Conservation (phyloP, 2,797 vertebrate genomes). For the Acrossocheilus fasciatus region DNA sequence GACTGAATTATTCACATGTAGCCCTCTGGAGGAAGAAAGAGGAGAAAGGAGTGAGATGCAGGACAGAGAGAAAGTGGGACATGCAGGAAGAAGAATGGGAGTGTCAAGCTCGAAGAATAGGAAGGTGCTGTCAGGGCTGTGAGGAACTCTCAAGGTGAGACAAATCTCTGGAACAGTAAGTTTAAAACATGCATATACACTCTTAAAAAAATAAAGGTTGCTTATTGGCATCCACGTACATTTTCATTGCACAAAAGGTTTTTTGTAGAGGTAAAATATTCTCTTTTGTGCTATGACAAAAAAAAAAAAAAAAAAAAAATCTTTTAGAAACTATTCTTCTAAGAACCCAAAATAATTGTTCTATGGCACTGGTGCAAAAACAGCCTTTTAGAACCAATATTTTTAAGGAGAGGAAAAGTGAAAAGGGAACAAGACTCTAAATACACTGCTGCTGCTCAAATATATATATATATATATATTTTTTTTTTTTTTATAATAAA, state of each 20-base stretch:
- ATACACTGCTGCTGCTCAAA: neutral
- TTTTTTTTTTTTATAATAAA: neutral
- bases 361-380: neutral
- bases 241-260: neutral
- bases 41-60: slow-evolving; percentile 15
- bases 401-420: neutral
- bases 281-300: neutral
- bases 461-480: too few species aligned
- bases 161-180: neutral
- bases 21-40: slow-evolving; percentile 31
- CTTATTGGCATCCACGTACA: neutral
- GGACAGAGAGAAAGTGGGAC: slow-evolving; percentile 22
- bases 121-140: neutral
- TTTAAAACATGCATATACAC: neutral
- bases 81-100: slow-evolving; percentile 32
- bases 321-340: neutral
- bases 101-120: neutral
- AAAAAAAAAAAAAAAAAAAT: neutral
- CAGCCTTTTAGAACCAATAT: neutral
- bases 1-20: slow-evolving; percentile 51
- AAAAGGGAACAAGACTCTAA: neutral
- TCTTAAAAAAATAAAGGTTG: neutral
- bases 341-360: neutral
- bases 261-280: neutral
- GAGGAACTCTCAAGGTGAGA: slow-evolving; percentile 32